A percentile compares a stretch with the other conserved stretches of the same genome.
Conservation (phyloP, 2,888 invertebrate species). For the Odontocolon sp. region DNA sequence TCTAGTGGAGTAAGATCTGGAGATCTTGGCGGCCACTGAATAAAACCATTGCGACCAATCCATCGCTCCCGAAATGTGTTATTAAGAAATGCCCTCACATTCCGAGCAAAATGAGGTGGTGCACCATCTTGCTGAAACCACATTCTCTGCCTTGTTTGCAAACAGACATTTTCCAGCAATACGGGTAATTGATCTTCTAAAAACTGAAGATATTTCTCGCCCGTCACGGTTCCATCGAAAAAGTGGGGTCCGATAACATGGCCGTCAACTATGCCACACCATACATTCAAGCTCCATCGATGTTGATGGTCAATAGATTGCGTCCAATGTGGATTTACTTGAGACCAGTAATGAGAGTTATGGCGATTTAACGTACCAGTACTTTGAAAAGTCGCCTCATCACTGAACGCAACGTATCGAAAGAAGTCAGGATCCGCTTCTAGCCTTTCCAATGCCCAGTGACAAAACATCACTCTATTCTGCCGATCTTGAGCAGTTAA, state of each 20-base stretch:
- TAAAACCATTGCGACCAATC: background rate
- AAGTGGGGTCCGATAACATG: no score
- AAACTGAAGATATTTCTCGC: background rate
- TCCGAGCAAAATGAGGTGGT: no score
- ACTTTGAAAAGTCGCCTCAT: background rate
- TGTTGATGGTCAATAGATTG: background rate
- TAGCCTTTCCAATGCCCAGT: background rate
- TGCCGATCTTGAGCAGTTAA: background rate
- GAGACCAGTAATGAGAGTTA: no score
- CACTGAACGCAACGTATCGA: background rate
- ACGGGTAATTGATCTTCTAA: background rate
- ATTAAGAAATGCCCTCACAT: no score
- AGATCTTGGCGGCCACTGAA: slow-evolving; percentile 46
- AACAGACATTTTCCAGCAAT: background rate
- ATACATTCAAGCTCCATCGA: background rate
- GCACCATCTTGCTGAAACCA: no score
- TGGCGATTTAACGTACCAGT: background rate
- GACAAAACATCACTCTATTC: background rate
- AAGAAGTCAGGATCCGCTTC: background rate
- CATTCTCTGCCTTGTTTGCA: no score
- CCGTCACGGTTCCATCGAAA: background rate
- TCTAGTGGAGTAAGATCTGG: slow-evolving; percentile 58
- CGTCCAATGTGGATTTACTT: background rate
- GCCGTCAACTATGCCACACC: background rate
- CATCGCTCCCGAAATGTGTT: no score